These are phyloP conservation scores for Callinectes sapidus DNA, from an alignment of 2,888 invertebrate genomes.

Conservation along the genomic window DNA sequence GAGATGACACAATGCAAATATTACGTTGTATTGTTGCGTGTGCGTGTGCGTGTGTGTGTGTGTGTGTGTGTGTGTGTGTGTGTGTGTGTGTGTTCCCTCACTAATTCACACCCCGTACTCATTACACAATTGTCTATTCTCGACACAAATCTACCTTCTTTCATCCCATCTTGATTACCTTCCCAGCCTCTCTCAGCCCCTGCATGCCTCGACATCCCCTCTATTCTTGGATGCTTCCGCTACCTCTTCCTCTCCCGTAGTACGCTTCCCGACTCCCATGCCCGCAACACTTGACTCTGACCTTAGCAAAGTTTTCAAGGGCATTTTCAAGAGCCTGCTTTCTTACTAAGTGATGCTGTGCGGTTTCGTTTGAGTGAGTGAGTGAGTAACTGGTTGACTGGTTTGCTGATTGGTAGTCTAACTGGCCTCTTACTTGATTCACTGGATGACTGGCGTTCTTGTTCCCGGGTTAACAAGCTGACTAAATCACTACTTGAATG, in stretches of 20 bases:
- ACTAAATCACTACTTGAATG: no score
- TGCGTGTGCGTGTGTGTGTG: neutral
- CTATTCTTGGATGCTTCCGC: neutral
- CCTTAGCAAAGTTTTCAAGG: neutral
- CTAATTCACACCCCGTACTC: neutral
- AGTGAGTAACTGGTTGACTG: neutral
- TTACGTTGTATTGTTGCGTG: neutral
- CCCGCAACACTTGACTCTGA: neutral
- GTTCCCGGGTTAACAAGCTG: no score
- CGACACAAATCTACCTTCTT: neutral
- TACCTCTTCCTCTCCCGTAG: neutral
- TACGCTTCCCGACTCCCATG: neutral
- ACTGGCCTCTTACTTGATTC: neutral
- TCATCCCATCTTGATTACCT: neutral
- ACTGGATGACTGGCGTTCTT: neutral
- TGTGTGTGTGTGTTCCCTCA: constrained; percentile 3
- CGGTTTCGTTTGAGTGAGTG: neutral
- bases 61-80: constrained; percentile 38
- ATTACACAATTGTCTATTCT: neutral
- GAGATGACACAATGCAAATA: neutral
- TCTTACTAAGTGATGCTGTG: neutral
- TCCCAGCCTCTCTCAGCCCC: neutral
- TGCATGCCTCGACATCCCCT: neutral
- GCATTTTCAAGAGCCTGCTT: neutral
- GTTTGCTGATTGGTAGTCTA: neutral